Evolutionary conservation across 1,140 invertebrate species (phyloP).

Genomic region (Caenorhabditis briggsae): DNA sequence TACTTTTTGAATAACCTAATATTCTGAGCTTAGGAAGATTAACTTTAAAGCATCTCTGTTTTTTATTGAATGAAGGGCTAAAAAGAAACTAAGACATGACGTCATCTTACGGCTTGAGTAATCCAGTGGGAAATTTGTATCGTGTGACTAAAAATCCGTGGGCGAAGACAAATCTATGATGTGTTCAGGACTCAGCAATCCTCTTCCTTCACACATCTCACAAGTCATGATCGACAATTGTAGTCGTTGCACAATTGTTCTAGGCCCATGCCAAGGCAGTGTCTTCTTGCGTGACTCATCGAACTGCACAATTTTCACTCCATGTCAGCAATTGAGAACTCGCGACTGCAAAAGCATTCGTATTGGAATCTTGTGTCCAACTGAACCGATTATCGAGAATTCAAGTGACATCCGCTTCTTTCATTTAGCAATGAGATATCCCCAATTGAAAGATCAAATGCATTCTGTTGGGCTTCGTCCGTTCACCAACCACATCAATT

Average conservation of each 20-base stretch:
- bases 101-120: too few relatives aligned
- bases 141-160: too few relatives aligned
- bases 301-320: constrained; percentile 21
- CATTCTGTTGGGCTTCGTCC: constrained; percentile 11
- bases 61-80: too few relatives aligned
- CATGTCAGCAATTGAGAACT: constrained; percentile 35
- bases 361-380: constrained; percentile 1
- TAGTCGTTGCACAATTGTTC: constrained; percentile 20
- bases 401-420: constrained; percentile 9
- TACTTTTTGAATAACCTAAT: too few relatives aligned
- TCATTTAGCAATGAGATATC: constrained; percentile 7
- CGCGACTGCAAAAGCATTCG: constrained; percentile 28
- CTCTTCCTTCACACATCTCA: neutral
- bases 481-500: constrained; percentile 7
- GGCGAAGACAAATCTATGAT: too few relatives aligned
- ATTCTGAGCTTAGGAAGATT: too few relatives aligned
- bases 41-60: too few relatives aligned
- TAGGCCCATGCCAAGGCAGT: constrained; percentile 17
- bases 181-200: constrained; percentile 3
- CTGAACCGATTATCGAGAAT: constrained; percentile 35
- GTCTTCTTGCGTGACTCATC: constrained; percentile 33
- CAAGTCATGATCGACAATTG: constrained; percentile 41
- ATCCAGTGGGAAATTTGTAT: too few relatives aligned
- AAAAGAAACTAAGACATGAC: too few relatives aligned
- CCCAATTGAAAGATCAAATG: neutral